Evolutionary conservation across 37 sponge, comb jelly and placozoan genomes (phyloP).

Genomic region (Tethya wilhelma): DNA sequence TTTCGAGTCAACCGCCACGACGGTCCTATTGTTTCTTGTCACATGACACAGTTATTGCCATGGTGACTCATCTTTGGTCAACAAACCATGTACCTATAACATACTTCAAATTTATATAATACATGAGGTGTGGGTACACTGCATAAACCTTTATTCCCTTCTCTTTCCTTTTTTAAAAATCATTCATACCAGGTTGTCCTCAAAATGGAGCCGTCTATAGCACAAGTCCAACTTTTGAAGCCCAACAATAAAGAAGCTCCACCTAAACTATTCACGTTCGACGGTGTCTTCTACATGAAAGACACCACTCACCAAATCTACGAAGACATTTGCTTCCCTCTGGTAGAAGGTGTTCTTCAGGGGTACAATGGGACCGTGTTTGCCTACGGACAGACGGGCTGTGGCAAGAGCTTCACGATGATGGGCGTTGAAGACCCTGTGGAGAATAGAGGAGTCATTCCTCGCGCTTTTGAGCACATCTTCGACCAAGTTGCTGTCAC

Average conservation of each 20-base stretch:
- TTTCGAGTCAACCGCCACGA: no score
- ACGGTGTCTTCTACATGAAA: conserved; percentile 85
- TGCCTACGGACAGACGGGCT: conserved; percentile 99
- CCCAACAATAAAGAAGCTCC: conserved; percentile 47
- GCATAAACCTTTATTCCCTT: no score
- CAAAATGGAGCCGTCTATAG: conserved; percentile 69
- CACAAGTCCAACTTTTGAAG: conserved; percentile 80
- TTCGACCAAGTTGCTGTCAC: conserved; percentile 84
- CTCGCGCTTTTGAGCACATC: conserved; percentile 93
- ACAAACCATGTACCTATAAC: no score
- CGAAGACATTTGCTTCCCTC: conserved; percentile 93
- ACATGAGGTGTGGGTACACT: no score
- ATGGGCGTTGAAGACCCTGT: conserved; percentile 85
- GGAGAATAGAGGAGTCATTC: conserved; percentile 89
- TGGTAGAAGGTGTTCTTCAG: conserved; percentile 90
- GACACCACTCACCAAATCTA: conserved; percentile 89
- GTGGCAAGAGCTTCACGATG: conserved; percentile 98
- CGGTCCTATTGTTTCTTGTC: neutral
- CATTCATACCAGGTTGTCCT: conserved; percentile 73
- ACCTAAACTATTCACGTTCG: conserved; percentile 91
- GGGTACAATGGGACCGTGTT: conserved; percentile 97
- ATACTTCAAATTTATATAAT: no score
- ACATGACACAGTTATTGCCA: neutral
- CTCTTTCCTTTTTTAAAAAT: neutral
- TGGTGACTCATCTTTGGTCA: neutral